These are phyloP conservation scores for Chaetodon auriga DNA, from an alignment of 2,113 vertebrate genomes.

Conservation along the genomic window DNA sequence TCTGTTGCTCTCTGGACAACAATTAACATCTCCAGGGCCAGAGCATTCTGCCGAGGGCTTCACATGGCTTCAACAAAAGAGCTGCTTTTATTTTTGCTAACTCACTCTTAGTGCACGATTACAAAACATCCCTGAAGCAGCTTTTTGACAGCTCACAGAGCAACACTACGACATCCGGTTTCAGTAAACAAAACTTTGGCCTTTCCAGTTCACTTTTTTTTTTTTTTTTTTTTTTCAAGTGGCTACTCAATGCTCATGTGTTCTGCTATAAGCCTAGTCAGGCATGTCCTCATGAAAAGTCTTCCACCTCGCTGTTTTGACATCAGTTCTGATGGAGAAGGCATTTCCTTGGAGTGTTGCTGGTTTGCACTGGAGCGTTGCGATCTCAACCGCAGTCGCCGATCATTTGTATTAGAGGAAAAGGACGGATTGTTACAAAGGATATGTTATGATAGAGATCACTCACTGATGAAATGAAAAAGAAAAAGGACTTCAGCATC, in stretches of 20 bases:
- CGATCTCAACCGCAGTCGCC: constrained; percentile 9
- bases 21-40: constrained; percentile 53
- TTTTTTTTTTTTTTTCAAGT: neutral
- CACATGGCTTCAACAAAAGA: constrained; percentile 14
- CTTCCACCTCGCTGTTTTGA: constrained; percentile 35
- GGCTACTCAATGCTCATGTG: constrained; percentile 14
- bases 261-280: constrained; percentile 13
- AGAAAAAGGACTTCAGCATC: neutral
- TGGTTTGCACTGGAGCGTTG: constrained; percentile 1
- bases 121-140: constrained; percentile 59
- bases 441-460: constrained; percentile 23
- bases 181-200: constrained; percentile 40
- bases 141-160: constrained; percentile 57
- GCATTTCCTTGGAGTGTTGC: neutral
- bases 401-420: constrained; percentile 17
- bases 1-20: constrained; percentile 54
- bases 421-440: constrained; percentile 15
- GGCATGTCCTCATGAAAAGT: constrained; percentile 28
- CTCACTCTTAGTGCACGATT: constrained; percentile 51
- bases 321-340: constrained; percentile 33
- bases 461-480: constrained; percentile 23
- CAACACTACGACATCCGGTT: constrained; percentile 20
- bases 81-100: constrained; percentile 44
- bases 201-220: constrained; percentile 27
- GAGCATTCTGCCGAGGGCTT: constrained; percentile 21